phyloP scores from a whole-genome alignment of 1,140 invertebrate species.

The Aphaenogaster floridana region DNA sequence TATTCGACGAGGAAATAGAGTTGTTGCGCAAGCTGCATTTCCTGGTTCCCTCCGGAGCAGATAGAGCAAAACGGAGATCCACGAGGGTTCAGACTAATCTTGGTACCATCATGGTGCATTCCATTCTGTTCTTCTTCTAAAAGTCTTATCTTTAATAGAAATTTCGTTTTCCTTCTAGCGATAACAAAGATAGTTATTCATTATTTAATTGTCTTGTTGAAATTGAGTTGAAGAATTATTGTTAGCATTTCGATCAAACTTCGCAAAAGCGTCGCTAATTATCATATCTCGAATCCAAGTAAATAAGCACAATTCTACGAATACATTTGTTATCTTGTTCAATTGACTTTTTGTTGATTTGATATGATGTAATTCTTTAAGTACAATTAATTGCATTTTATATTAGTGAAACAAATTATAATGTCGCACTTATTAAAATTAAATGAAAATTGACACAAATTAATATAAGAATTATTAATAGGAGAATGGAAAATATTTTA shows the following conservation, averaged over 20 bases:
- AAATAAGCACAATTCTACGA: not conserved
- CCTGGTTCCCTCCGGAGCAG: conserved; percentile 13
- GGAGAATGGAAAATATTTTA: not conserved
- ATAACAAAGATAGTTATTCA: not conserved
- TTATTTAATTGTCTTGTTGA: not conserved
- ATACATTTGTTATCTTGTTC: not conserved
- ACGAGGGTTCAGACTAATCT: not conserved
- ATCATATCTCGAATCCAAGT: not conserved
- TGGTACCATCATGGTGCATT: conserved; percentile 9
- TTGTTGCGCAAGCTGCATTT: conserved; percentile 63
- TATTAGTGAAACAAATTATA: not conserved
- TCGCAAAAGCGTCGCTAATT: not conserved
- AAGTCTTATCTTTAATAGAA: conserved; percentile 4
- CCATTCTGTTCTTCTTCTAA: not conserved
- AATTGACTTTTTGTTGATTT: not conserved
- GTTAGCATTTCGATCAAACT: not conserved
- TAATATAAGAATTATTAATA: not conserved
- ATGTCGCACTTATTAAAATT: not conserved
- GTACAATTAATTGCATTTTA: not conserved
- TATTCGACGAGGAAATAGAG: conserved; percentile 54
- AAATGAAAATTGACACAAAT: not conserved
- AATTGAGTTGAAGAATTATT: not conserved
- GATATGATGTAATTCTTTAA: not conserved
- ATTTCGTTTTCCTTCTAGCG: not conserved
- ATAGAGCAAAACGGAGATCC: conserved; percentile 22